Evolutionary conservation across 2,113 vertebrate genomes (phyloP).

Genomic region (Montifringilla adamsi): DNA sequence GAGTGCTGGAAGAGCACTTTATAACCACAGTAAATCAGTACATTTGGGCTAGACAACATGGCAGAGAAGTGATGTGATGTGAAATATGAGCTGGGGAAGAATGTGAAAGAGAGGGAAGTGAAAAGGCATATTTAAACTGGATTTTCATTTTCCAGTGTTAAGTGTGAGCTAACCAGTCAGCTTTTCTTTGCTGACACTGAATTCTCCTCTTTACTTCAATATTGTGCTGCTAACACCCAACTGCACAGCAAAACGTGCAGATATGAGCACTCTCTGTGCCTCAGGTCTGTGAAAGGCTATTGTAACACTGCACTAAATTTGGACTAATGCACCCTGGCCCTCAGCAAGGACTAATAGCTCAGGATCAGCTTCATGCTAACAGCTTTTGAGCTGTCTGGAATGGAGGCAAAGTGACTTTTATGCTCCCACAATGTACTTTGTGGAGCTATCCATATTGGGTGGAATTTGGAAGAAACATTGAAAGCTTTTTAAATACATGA

Average conservation of each 20-base stretch:
- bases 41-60: background rate
- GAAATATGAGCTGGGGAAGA: background rate
- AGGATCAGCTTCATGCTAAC: background rate
- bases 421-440: background rate
- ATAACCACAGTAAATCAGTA: background rate
- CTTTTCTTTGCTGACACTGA: background rate
- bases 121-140: background rate
- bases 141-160: background rate
- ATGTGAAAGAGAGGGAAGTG: background rate
- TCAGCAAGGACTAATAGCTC: background rate
- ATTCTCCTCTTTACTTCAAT: background rate
- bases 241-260: background rate
- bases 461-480: background rate
- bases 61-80: background rate
- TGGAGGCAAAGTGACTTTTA: conserved; percentile 6
- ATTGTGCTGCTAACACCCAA: background rate
- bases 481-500: background rate
- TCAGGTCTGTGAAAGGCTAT: background rate
- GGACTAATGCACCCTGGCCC: background rate
- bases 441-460: background rate
- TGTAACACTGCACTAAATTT: background rate
- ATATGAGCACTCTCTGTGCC: background rate
- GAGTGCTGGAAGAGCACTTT: background rate
- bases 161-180: background rate
- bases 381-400: background rate